Evolutionary conservation across 2,888 invertebrate species (phyloP).

Genomic region (Archaeoteleia sp.): DNA sequence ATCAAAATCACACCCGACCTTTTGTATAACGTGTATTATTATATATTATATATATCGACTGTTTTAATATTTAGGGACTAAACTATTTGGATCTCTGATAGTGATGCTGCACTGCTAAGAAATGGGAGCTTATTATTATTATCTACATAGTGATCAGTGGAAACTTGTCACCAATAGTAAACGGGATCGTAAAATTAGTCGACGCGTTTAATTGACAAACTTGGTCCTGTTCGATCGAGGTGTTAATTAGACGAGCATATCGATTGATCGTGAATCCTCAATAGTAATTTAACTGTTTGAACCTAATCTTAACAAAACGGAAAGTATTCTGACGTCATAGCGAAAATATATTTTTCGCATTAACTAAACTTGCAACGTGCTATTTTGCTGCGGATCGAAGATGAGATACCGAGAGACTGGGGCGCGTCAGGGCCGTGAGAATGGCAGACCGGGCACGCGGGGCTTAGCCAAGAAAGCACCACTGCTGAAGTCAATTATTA

Average conservation of each 20-base stretch:
- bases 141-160: slow-evolving; percentile 14
- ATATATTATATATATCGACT: slow-evolving; percentile 15
- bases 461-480: slow-evolving; percentile 11
- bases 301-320: not conserved
- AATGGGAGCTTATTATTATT: slow-evolving; percentile 21
- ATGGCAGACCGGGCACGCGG: too few species aligned
- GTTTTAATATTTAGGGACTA: slow-evolving; percentile 24
- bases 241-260: too few species aligned
- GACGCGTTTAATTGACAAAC: too few species aligned
- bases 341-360: too few species aligned
- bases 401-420: too few species aligned
- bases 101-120: slow-evolving; percentile 25
- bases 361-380: too few species aligned
- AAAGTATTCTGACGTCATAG: not conserved
- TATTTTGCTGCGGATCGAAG: too few species aligned
- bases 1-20: slow-evolving; percentile 15
- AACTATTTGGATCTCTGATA: slow-evolving; percentile 32
- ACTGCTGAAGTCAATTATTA: slow-evolving; percentile 41
- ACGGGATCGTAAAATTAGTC: not conserved
- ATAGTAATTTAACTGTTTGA: not conserved
- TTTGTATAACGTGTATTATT: slow-evolving; percentile 4
- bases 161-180: slow-evolving; percentile 1
- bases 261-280: not conserved
- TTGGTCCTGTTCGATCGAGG: too few species aligned
- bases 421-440: slow-evolving; percentile 6